Evolutionary conservation across 1,140 invertebrate species (phyloP).

Genomic region (Conus betulinus): DNA sequence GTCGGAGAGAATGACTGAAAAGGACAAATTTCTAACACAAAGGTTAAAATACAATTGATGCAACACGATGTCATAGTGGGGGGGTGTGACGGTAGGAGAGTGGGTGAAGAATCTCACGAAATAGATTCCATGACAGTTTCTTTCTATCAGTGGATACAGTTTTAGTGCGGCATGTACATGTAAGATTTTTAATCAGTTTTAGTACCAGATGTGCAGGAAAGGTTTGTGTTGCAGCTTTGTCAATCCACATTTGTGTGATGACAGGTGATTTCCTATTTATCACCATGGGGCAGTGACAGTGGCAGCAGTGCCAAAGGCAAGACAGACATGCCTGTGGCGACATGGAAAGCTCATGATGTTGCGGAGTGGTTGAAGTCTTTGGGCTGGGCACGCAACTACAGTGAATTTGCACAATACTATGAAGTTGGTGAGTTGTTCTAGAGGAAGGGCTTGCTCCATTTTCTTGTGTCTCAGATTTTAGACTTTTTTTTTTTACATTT

Average conservation of each 20-base stretch:
- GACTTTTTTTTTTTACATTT: too few species aligned
- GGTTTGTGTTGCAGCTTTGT: neutral
- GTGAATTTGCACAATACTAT: slow-evolving; percentile 41
- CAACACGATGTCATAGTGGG: too few species aligned
- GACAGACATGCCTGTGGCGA: slow-evolving; percentile 52
- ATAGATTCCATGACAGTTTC: neutral
- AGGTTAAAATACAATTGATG: too few species aligned
- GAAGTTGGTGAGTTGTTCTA: slow-evolving; percentile 52
- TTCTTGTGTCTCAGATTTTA: too few species aligned
- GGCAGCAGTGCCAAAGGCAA: slow-evolving; percentile 52
- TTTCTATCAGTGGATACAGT: neutral
- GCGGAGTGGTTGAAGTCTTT: slow-evolving; percentile 57
- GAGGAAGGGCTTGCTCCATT: neutral
- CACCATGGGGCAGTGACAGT: slow-evolving; percentile 57
- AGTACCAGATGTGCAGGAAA: neutral
- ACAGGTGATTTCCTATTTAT: slow-evolving; percentile 59
- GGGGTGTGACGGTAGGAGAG: too few species aligned
- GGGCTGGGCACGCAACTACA: slow-evolving; percentile 60
- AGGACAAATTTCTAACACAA: too few species aligned
- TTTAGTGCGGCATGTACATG: neutral
- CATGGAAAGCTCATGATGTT: slow-evolving; percentile 63
- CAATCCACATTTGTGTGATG: neutral
- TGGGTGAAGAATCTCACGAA: neutral
- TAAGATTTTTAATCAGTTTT: neutral
- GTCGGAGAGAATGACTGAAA: too few species aligned